Evolutionary conservation across 2,797 vertebrate genomes (phyloP).

Genomic region (Natrix natrix): DNA sequence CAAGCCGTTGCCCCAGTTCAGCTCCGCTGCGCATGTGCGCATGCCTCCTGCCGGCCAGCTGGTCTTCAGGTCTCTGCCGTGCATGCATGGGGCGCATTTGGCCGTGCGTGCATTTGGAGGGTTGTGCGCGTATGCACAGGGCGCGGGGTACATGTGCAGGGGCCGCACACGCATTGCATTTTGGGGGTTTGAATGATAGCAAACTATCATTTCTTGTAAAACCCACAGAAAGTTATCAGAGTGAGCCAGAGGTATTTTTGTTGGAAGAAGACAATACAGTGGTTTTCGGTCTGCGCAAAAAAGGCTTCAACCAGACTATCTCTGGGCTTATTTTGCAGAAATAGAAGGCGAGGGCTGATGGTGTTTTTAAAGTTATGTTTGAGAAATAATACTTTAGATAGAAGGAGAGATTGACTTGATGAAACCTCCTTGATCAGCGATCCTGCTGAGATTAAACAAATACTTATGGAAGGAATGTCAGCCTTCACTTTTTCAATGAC

Average conservation of each 20-base stretch:
- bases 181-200: too few relatives aligned
- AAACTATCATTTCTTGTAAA: background rate
- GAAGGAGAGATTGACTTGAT: background rate
- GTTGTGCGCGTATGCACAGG: too few relatives aligned
- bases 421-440: background rate
- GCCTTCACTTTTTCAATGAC: background rate
- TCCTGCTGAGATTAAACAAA: background rate
- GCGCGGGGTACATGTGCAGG: too few relatives aligned
- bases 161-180: too few relatives aligned
- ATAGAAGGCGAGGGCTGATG: background rate
- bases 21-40: too few relatives aligned
- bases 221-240: background rate
- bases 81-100: too few relatives aligned
- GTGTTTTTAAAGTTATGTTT: background rate
- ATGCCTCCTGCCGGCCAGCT: too few relatives aligned
- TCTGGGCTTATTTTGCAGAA: background rate
- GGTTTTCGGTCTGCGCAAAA: background rate
- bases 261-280: background rate
- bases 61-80: too few relatives aligned
- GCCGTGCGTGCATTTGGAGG: too few relatives aligned
- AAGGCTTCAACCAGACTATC: background rate
- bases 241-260: background rate
- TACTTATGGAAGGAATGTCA: background rate
- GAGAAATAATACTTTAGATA: background rate
- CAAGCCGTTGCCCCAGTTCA: too few relatives aligned